Conservation (phyloP, 1,140 invertebrate species). For the Lordiphosa collinella region DNA sequence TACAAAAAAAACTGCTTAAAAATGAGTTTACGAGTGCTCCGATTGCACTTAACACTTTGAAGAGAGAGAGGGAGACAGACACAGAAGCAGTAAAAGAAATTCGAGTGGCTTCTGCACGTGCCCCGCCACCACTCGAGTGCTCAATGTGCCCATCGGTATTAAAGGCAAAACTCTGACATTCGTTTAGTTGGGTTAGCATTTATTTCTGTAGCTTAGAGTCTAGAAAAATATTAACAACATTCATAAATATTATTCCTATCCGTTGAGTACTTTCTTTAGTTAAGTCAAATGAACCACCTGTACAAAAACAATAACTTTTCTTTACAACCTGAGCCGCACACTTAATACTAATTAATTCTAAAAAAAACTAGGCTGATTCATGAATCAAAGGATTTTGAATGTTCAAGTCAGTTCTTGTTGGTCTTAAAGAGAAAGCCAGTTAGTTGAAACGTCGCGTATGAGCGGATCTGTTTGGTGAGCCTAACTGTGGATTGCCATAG, state of each 20-base stretch:
- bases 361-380: too few relatives aligned
- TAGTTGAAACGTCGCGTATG: conserved; percentile 24
- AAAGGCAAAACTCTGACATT: too few relatives aligned
- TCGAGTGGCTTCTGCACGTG: conserved; percentile 48
- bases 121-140: conserved; percentile 10
- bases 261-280: not conserved
- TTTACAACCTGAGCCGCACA: conserved; percentile 7
- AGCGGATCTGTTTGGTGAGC: conserved; percentile 13
- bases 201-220: too few relatives aligned
- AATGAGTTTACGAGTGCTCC: conserved; percentile 36
- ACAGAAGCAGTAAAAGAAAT: conserved; percentile 21
- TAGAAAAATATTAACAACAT: too few relatives aligned
- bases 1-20: conserved; percentile 34
- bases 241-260: too few relatives aligned
- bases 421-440: not conserved
- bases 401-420: not conserved
- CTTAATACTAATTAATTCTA: not conserved
- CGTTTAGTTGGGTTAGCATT: too few relatives aligned
- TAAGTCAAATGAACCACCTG: not conserved
- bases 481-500: conserved; percentile 32
- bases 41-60: conserved; percentile 45
- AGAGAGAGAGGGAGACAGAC: not conserved
- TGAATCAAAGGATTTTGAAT: too few relatives aligned
- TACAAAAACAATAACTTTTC: not conserved
- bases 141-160: not conserved